Percentiles rank a stretch among this genome's conserved stretches.
These are phyloP conservation scores for Stegastes partitus DNA, from an alignment of 2,113 vertebrate genomes.

Conservation along the genomic window DNA sequence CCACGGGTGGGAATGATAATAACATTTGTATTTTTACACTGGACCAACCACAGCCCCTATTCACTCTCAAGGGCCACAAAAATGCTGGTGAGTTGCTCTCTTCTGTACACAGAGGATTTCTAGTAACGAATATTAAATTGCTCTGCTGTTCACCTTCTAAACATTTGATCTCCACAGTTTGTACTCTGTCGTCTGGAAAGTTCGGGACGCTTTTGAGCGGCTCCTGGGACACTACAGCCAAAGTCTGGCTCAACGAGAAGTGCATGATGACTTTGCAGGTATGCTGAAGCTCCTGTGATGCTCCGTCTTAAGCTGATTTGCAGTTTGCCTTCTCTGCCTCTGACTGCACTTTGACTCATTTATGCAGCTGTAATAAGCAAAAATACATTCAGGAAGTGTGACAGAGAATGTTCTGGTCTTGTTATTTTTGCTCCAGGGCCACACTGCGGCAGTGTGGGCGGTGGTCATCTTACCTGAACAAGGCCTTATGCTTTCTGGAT, in stretches of 20 bases:
- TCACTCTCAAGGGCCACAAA: slow-evolving; percentile 92
- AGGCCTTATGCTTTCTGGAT: slow-evolving; percentile 96
- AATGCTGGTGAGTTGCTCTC: slow-evolving; percentile 88
- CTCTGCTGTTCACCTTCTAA: background rate
- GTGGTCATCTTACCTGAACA: slow-evolving; percentile 95
- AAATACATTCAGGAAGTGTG: background rate
- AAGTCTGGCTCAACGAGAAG: slow-evolving; percentile 97
- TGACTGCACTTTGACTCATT: background rate
- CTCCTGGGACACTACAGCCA: slow-evolving; percentile 97
- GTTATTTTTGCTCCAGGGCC: slow-evolving; percentile 85
- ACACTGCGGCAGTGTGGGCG: slow-evolving; percentile 96
- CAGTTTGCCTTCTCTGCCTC: slow-evolving; percentile 10
- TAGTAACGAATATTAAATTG: background rate
- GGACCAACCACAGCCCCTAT: slow-evolving; percentile 90
- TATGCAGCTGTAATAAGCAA: too few species aligned
- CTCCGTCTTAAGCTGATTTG: background rate
- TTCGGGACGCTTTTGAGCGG: slow-evolving; percentile 97
- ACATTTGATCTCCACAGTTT: slow-evolving; percentile 85
- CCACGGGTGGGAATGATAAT: slow-evolving; percentile 95
- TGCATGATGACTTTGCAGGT: slow-evolving; percentile 99
- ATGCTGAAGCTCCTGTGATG: slow-evolving; percentile 13
- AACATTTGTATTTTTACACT: slow-evolving; percentile 95
- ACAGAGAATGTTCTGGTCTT: slow-evolving; percentile 7
- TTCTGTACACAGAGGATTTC: accelerated
- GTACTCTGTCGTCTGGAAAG: slow-evolving; percentile 95